Conservation (phyloP, 2,113 vertebrate genomes). For the Panthera leo region DNA sequence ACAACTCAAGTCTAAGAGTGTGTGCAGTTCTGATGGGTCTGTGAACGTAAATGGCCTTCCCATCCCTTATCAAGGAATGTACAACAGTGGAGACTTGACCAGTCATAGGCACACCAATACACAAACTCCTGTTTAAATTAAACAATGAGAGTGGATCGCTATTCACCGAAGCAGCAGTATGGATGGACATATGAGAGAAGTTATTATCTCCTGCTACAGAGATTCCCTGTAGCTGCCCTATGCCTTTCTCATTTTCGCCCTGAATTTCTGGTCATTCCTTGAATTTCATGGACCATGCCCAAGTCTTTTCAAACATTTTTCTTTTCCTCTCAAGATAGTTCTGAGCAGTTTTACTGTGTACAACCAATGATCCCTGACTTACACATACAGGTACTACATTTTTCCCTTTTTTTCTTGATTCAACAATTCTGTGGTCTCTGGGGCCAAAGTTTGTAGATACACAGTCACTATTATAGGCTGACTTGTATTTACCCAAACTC, state of each 20-base stretch:
- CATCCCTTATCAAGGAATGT: not conserved
- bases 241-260: not conserved
- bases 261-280: not conserved
- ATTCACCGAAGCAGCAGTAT: accelerated
- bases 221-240: not conserved
- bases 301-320: not conserved
- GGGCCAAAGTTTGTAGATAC: not conserved
- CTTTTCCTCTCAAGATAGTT: not conserved
- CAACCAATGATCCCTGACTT: not conserved
- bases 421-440: not conserved
- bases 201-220: not conserved
- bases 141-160: not conserved
- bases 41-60: too few species aligned
- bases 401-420: not conserved
- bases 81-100: not conserved
- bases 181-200: accelerated
- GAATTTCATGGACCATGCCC: not conserved
- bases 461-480: too few species aligned
- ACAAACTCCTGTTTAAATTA: not conserved
- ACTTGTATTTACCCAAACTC: not conserved
- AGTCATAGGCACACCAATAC: too few species aligned
- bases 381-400: not conserved
- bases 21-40: too few species aligned
- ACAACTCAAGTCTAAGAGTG: not conserved
- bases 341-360: not conserved